Conservation (phyloP, 2,797 vertebrate species). For the Darevskia nairensis region DNA sequence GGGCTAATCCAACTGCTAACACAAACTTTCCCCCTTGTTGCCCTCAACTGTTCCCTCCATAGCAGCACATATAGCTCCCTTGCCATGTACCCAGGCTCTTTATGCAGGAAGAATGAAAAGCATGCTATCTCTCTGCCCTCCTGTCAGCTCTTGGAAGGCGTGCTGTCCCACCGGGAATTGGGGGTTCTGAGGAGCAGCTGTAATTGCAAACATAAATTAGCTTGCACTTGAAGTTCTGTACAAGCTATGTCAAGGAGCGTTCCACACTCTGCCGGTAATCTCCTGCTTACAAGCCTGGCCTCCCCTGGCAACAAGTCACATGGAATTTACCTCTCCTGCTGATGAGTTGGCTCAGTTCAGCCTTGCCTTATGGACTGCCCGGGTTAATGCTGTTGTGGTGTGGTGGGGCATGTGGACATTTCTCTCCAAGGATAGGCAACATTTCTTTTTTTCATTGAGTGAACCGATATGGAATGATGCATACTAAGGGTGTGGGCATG, state of each 20-base stretch:
- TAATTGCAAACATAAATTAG: conserved; percentile 11
- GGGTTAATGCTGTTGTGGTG: neutral
- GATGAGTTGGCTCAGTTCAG: neutral
- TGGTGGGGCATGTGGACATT: neutral
- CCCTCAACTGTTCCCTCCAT: too few relatives aligned
- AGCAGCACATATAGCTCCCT: neutral
- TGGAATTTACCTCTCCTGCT: neutral
- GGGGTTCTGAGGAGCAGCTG: neutral
- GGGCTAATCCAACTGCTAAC: neutral
- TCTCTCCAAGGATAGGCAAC: neutral
- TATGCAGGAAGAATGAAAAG: neutral
- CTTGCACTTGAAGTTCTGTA: neutral
- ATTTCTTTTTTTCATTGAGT: neutral
- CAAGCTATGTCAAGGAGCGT: neutral
- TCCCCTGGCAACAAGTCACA: neutral
- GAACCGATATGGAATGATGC: too few relatives aligned
- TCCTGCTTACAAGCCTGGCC: neutral
- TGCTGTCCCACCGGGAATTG: neutral
- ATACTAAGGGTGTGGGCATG: too few relatives aligned
- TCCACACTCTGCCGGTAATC: neutral
- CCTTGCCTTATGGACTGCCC: neutral
- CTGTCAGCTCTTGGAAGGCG: neutral
- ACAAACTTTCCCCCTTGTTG: neutral
- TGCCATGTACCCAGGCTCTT: neutral
- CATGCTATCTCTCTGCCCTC: neutral